phyloP scores from a whole-genome alignment of 2,113 vertebrate species.

The Sminthopsis crassicaudata region DNA sequence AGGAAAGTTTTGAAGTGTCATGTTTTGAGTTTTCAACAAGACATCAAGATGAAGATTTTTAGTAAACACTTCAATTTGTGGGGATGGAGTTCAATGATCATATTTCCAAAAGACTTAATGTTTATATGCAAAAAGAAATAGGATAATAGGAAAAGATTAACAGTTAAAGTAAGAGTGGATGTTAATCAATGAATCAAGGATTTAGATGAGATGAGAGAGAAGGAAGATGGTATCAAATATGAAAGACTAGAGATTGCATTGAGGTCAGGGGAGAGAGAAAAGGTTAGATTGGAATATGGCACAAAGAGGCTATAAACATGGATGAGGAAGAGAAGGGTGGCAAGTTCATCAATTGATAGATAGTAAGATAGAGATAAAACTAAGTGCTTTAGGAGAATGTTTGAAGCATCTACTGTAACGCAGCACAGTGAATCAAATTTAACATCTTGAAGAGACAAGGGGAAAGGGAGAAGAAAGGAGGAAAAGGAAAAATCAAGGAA shows the following conservation, averaged over 20 bases:
- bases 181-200: neutral
- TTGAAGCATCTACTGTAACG: neutral
- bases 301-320: neutral
- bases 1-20: neutral
- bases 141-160: neutral
- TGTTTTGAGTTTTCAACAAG: no score
- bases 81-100: neutral
- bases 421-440: neutral
- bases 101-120: neutral
- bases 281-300: neutral
- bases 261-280: neutral
- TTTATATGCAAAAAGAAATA: neutral
- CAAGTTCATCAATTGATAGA: neutral
- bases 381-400: neutral
- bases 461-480: neutral
- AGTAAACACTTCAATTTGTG: no score
- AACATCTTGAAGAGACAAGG: neutral
- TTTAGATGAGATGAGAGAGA: neutral
- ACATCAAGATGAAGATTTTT: neutral
- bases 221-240: neutral
- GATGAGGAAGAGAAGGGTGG: neutral
- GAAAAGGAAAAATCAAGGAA: neutral
- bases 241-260: neutral
- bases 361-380: neutral
- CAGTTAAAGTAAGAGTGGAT: neutral